phyloP scores from a whole-genome alignment of 2,888 invertebrate species.

The Epirrhoe alternata region DNA sequence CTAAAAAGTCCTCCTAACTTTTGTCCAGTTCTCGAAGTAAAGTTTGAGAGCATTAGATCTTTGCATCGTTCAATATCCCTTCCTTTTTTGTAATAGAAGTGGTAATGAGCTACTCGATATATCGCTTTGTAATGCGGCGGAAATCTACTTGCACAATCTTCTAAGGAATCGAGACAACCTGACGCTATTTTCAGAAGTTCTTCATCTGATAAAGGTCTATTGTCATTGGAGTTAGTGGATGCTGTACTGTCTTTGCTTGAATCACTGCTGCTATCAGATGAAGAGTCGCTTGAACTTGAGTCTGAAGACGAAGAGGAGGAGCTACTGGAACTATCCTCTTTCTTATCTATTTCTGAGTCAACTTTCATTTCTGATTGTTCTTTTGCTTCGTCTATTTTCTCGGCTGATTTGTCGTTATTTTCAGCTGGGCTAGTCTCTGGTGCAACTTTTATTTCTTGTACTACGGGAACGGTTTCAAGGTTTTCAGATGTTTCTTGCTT shows the following conservation, averaged over 20 bases:
- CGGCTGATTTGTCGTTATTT: slow-evolving; percentile 39
- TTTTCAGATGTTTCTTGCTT: slow-evolving; percentile 35
- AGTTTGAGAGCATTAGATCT: slow-evolving; percentile 89
- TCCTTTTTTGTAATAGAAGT: slow-evolving; percentile 89
- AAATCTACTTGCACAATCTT: slow-evolving; percentile 93
- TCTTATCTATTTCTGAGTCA: slow-evolving; percentile 59
- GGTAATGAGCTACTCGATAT: slow-evolving; percentile 94
- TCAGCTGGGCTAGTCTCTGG: slow-evolving; percentile 24
- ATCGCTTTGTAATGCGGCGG: slow-evolving; percentile 97
- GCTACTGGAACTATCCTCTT: slow-evolving; percentile 71
- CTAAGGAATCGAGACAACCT: slow-evolving; percentile 90
- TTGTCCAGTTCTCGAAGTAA: slow-evolving; percentile 87
- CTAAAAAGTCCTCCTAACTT: slow-evolving; percentile 93
- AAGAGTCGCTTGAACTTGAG: slow-evolving; percentile 85
- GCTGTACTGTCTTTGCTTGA: slow-evolving; percentile 83
- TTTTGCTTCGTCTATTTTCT: slow-evolving; percentile 46
- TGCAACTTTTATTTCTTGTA: slow-evolving; percentile 29
- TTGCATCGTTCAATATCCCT: slow-evolving; percentile 89
- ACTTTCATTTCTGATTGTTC: slow-evolving; percentile 15
- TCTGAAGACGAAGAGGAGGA: slow-evolving; percentile 78
- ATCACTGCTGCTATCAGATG: slow-evolving; percentile 80
- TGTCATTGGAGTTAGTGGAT: slow-evolving; percentile 72
- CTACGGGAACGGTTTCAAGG: slow-evolving; percentile 16
- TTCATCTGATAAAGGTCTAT: slow-evolving; percentile 75
- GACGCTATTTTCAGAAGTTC: slow-evolving; percentile 87